A percentile compares a stretch with the other conserved stretches of the same genome.
These are phyloP conservation scores for Gibbula magus DNA, from an alignment of 2,888 invertebrate genomes.

Conservation along the genomic window DNA sequence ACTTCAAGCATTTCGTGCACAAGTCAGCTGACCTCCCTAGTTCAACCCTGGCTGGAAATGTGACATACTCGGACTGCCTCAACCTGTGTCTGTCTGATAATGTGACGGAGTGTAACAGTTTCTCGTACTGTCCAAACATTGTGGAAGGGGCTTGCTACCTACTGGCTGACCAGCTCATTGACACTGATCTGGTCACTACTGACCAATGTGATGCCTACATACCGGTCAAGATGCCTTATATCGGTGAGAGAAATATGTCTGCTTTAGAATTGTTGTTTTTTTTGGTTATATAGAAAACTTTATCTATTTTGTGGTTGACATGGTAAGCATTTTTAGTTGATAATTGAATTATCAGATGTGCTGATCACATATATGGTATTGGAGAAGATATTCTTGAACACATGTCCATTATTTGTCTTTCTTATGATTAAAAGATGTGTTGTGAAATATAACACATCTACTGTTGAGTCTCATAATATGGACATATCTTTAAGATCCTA, in stretches of 20 bases:
- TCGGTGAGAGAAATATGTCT: conserved; percentile 17
- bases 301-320: too few relatives aligned
- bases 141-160: conserved; percentile 29
- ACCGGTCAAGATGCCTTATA: not conserved
- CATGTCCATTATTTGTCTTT: too few relatives aligned
- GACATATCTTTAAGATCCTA: too few relatives aligned
- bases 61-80: conserved; percentile 29
- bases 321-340: too few relatives aligned
- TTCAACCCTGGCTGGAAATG: not conserved
- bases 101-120: conserved; percentile 26
- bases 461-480: too few relatives aligned
- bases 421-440: too few relatives aligned
- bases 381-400: too few relatives aligned
- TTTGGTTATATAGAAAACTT: too few relatives aligned
- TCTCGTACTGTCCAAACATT: conserved; percentile 33
- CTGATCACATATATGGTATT: too few relatives aligned
- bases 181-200: not conserved
- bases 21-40: not conserved
- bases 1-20: conserved; percentile 35
- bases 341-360: too few relatives aligned
- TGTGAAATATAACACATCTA: too few relatives aligned
- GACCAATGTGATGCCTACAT: conserved; percentile 35
- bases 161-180: not conserved
- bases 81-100: conserved; percentile 24
- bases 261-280: too few relatives aligned